Evolutionary conservation across 2,797 vertebrate genomes (phyloP).

Genomic region (Heliangelus exortis): DNA sequence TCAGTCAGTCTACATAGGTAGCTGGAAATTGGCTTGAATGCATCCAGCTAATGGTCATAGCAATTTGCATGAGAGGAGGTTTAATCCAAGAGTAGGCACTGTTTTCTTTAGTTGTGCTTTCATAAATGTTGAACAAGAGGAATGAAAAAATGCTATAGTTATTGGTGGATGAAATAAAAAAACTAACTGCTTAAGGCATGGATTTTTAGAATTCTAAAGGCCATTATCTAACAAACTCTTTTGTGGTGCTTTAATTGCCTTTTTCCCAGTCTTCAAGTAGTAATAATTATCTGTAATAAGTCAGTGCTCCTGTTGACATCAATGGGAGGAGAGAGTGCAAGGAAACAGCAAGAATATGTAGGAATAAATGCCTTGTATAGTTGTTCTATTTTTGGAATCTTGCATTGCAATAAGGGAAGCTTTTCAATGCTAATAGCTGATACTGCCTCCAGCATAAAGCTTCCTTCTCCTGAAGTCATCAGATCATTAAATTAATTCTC

Average conservation of each 20-base stretch:
- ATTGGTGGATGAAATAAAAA: neutral
- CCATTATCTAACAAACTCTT: neutral
- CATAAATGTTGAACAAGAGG: neutral
- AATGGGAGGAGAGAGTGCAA: neutral
- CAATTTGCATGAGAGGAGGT: neutral
- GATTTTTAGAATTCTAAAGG: neutral
- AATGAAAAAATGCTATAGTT: neutral
- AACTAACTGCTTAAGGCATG: neutral
- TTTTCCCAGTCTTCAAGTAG: neutral
- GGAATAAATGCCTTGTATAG: neutral
- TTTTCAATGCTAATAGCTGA: neutral
- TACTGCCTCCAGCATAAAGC: neutral
- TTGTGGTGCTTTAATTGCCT: neutral
- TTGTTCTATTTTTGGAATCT: neutral
- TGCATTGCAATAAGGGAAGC: neutral
- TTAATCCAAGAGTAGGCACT: neutral
- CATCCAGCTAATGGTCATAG: conserved; percentile 4
- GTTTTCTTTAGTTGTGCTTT: conserved; percentile 5
- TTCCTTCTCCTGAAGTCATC: neutral
- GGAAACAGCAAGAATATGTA: neutral
- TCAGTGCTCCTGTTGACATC: neutral
- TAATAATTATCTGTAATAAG: neutral
- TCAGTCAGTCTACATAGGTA: neutral
- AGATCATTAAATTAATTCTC: neutral
- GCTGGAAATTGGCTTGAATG: conserved; percentile 22